Base-by-base conservation (phyloP, 2,113 vertebrate species). In the Prionailurus viverrinus region DNA sequence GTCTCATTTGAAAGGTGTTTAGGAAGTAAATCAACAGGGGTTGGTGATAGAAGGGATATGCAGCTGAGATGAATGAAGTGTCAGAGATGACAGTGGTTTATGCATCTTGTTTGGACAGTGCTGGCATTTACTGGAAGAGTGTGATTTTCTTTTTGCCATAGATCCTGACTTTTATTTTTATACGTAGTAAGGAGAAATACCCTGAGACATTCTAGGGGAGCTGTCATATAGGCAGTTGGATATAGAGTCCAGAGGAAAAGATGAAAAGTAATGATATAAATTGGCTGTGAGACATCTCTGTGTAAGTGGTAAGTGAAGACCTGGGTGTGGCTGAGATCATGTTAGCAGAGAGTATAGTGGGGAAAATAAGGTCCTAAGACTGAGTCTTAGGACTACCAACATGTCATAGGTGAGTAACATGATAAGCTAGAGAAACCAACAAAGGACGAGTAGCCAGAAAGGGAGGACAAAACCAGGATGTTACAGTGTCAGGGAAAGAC, bases 91-190 rank as follows among this genome's bases (percentile, higher is more conserved):
- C 83, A 31, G 48, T 85, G 66, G 27, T 80, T 69, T 69, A 7
- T 94, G 63, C 36, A 16, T 88, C 51, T 88, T 16, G 7, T 8
- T 71, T 71, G 16, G 80, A 78, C 61, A 91, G 33, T 94, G 45
- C 31, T 61, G 29, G 21, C 51, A 66, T 45, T 76, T 83, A 19
- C 13, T 63, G 8, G 29, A 61, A 88, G 58, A 74, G 11, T 9
- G 31, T 68, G 18, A 66, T 29, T 61, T 93, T 79, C 82, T 69
- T 91, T 31, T 71, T 27, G 19, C 48, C 76, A 13, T 76, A 48
- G 58, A 68, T 93, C 71, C 53, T 74, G 16, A 89, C 78, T 78
- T 89, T 89, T 27, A 83, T 89, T 76, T 92, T 78, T 93, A 11
- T 69, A 21, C 14, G 23, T 16, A 48, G n/a, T 65, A 66, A 66